Percentiles rank a stretch among this genome's conserved stretches.
phyloP scores from a whole-genome alignment of 2,797 vertebrate species.

The Pteropus rufus region DNA sequence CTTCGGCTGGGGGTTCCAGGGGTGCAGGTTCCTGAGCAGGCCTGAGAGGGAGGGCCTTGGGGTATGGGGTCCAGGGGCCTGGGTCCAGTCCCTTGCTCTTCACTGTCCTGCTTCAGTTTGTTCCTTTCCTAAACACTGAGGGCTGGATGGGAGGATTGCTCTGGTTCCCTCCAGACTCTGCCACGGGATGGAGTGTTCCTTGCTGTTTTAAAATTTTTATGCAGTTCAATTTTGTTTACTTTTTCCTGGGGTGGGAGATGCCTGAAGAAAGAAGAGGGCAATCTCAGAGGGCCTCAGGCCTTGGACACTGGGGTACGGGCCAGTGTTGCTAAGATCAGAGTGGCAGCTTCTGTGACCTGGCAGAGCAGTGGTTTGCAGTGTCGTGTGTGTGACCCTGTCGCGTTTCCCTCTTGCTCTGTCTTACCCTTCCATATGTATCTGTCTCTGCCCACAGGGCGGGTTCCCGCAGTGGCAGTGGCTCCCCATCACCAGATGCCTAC shows the following conservation, averaged over 20 bases:
- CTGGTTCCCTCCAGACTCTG: neutral
- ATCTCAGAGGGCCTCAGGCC: neutral
- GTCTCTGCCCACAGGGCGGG: conserved; percentile 76
- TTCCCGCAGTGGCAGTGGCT: conserved; percentile 87
- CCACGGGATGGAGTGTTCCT: neutral
- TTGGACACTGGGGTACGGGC: neutral
- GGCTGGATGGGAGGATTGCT: neutral
- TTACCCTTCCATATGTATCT: neutral
- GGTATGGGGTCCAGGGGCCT: neutral
- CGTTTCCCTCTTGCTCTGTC: neutral
- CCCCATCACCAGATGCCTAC: conserved; percentile 91
- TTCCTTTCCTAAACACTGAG: neutral
- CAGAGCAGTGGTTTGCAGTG: neutral
- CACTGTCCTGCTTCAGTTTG: neutral
- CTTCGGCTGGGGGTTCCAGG: neutral
- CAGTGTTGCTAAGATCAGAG: neutral
- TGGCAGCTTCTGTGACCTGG: neutral
- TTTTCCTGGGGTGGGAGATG: neutral
- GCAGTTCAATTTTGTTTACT: neutral
- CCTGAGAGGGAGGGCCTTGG: neutral
- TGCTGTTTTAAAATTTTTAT: neutral
- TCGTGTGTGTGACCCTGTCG: neutral
- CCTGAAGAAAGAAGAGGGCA: neutral
- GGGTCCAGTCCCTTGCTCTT: neutral
- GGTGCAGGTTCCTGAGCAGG: neutral